Base-by-base conservation (phyloP, 2,113 vertebrate species). In the Osmerus eperlanus region DNA sequence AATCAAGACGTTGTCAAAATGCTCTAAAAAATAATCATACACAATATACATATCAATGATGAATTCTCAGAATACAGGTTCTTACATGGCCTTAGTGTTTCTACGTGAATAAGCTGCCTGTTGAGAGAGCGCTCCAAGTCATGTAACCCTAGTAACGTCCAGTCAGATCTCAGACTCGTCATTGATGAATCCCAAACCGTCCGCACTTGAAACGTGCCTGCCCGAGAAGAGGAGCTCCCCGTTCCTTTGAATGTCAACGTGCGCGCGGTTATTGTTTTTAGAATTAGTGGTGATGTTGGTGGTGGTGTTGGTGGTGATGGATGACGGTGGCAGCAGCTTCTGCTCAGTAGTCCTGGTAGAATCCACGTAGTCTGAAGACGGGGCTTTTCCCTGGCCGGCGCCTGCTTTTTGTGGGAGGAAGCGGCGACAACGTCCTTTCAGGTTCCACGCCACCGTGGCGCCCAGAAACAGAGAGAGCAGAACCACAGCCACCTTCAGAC, bases 131-230 rank as follows among this genome's bases (percentile, higher is more conserved):
- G 29, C 29, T 18, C 52, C 51, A 68, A 67, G n/a, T 73, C 7
- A 55, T 53, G 15, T 67, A 23, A 21, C 18, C 8, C 23, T 64
- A 15, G 77, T 76, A 51, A 67, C 41, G 9, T 47, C 41, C 41
- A 47, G 41, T 91, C 67, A 92, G 68, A 90, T 91, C 79, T 92
- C 90, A 4, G 91, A 92, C 83, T 92, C 91, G 56, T 91, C 90
- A 41, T 85, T 86, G 78, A 91, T 91, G 75, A 81, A 90, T 64
- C 88, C 86, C 67, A 91, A 80, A 51, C 87, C 89, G 0, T 88
- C 84, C 77, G 87, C 71, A 60, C 64, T 84, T 67, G 85, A 84
- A 78, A 87, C 79, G 74, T 83, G 86, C 70, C 73, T 72, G 71
- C 80, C 76, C 18, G 80, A 71, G 63, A 76, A 84, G 76, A 70